phyloP scores from a whole-genome alignment of 1,140 invertebrate genomes.

The Phymorhynchus buccinoides region DNA sequence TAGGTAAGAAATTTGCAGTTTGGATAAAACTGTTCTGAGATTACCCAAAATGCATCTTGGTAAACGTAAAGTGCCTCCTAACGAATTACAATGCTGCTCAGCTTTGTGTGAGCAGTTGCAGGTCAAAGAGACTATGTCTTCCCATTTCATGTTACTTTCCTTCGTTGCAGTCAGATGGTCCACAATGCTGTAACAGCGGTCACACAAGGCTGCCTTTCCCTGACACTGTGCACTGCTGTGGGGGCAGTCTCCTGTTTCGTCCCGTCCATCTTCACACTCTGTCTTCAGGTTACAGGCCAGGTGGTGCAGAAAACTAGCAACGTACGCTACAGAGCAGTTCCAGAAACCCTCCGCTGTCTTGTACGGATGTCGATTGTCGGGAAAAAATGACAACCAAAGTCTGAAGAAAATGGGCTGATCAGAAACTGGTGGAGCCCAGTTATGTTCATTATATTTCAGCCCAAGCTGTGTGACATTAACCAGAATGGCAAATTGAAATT shows the following conservation, averaged over 20 bases:
- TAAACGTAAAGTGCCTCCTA: not conserved
- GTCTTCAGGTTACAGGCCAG: conserved; percentile 14
- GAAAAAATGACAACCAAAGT: no score
- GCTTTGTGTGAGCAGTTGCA: no score
- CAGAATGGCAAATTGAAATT: no score
- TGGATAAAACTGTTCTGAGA: not conserved
- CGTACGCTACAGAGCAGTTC: not conserved
- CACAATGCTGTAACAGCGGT: not conserved
- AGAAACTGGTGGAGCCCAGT: no score
- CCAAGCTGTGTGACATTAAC: no score
- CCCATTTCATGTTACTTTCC: no score
- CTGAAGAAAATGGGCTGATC: no score
- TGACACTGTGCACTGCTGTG: conserved; percentile 22
- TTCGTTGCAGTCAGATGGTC: not conserved
- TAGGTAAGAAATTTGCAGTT: not conserved
- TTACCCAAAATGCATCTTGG: not conserved
- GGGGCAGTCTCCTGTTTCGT: conserved; percentile 1
- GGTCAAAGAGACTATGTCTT: no score
- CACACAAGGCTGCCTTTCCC: not conserved
- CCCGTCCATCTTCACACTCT: conserved; percentile 15
- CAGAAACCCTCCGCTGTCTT: no score
- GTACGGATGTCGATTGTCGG: no score
- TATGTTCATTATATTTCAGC: no score
- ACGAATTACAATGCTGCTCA: not conserved
- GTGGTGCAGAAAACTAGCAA: conserved; percentile 6